Base-by-base conservation (phyloP, 2,113 vertebrate genomes). In the Cryptomyrus ogoouensis region DNA sequence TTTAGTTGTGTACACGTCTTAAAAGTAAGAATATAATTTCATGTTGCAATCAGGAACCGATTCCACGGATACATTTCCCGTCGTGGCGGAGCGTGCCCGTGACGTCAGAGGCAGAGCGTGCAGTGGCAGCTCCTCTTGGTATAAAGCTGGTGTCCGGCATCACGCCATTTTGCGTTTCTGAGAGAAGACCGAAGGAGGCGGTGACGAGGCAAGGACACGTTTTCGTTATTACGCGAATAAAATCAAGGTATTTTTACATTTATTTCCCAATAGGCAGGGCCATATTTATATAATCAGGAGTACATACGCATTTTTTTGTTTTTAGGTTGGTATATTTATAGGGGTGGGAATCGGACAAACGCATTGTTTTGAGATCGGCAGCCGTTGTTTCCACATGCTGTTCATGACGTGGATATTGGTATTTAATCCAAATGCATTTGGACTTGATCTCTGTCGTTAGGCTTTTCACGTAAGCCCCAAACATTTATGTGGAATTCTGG, bases 91-190 rank as follows among this genome's bases (percentile, higher is more conserved):
- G 53, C 19, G 19, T 21, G 53, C 53, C 53, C 5, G 53, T 56
- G 53, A 56, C 53, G 53, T 56, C 53, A 56, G 19, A 56, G 53
- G 53, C 53, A 56, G 53, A 56, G 53, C 53, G 53, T 56, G 53
- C 53, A 56, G 53, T 1, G 19, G 19, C 5, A 56, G 5, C 53
- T 21, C 19, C 19, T 56, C 53, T 56, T 56, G 19, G n/a, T 53
- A 87, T 53, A 87, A 87, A 53, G 3, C 7, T 5, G 50, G 85
- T 13, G 50, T 53, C 27, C 85, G 3, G 17, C n/a, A 3, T 44
- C 5, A 10, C 85, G 85, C 85, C 85, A 87, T 87, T 87, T 87
- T 35, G 50, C 50, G 85, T 35, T 53, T 87, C 85, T 31, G 50
- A 87, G 13, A 53, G 85, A 53, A 87, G 49, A 87, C 0, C 27